phyloP scores from a whole-genome alignment of 92 coral and sea anemone species.

The Zoanthus sociatus region DNA sequence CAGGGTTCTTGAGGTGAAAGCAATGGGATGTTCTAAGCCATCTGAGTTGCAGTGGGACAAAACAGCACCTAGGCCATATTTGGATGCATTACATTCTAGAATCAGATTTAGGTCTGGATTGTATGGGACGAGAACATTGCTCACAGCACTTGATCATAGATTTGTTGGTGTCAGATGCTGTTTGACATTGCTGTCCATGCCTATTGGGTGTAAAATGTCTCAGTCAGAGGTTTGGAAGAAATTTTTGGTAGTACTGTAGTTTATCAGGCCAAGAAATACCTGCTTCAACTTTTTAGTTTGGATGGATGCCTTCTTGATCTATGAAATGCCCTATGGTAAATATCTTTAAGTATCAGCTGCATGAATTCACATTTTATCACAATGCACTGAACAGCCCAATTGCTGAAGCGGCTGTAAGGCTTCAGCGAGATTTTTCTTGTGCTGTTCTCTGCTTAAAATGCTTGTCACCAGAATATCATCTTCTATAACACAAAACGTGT shows the following conservation, averaged over 20 bases:
- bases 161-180: slow-evolving; percentile 14
- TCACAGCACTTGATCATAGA: slow-evolving; percentile 4
- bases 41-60: neutral
- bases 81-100: neutral
- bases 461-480: slow-evolving; percentile 9
- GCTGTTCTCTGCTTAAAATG: neutral
- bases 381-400: neutral
- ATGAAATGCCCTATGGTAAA: neutral
- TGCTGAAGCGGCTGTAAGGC: neutral
- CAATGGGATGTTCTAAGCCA: neutral
- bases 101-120: neutral
- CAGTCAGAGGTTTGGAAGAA: slow-evolving; percentile 14
- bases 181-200: neutral
- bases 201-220: neutral
- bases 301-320: slow-evolving; percentile 23
- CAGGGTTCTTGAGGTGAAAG: slow-evolving; percentile 6
- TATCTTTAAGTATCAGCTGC: too few species aligned
- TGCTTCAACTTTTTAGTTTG: neutral
- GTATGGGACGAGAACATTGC: slow-evolving; percentile 12
- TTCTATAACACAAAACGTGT: slow-evolving; percentile 11
- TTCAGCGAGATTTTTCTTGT: too few species aligned
- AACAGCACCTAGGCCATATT: slow-evolving; percentile 4
- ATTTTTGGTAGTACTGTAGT: slow-evolving; percentile 7
- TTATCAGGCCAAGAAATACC: slow-evolving; percentile 21
- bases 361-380: too few species aligned